phyloP scores from a whole-genome alignment of 2,888 invertebrate species.

The Sinohyriopsis cumingii region DNA sequence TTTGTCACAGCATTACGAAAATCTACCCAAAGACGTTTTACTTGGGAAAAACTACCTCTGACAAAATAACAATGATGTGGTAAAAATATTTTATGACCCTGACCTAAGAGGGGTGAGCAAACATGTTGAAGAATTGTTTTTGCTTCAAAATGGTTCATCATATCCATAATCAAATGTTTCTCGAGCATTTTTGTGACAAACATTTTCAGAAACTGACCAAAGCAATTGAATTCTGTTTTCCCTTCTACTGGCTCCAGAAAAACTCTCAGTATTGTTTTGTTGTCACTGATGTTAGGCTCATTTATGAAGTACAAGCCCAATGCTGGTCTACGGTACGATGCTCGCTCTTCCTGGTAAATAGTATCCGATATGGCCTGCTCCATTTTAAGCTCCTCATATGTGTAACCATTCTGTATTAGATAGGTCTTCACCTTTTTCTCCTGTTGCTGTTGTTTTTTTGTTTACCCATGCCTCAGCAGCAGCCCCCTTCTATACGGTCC shows the following conservation, averaged over 20 bases:
- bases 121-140: no score
- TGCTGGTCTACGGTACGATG: slow-evolving; percentile 24
- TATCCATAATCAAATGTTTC: slow-evolving; percentile 8
- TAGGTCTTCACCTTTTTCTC: slow-evolving; percentile 43
- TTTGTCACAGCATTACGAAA: no score
- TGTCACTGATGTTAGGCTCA: slow-evolving; percentile 21
- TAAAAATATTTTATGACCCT: no score
- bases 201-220: slow-evolving; percentile 49
- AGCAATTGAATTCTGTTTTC: slow-evolving; percentile 37
- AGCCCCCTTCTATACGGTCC: no score
- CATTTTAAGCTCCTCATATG: slow-evolving; percentile 30
- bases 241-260: slow-evolving; percentile 39
- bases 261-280: slow-evolving; percentile 20
- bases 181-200: slow-evolving; percentile 36
- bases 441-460: no score
- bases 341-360: slow-evolving; percentile 34
- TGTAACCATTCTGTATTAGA: slow-evolving; percentile 19
- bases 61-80: no score
- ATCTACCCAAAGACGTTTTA: no score
- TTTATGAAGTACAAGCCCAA: slow-evolving; percentile 36
- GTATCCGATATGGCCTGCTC: slow-evolving; percentile 33
- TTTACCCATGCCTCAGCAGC: no score
- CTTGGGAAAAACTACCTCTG: no score
- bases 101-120: no score
- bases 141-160: no score